Percentiles rank a stretch among this genome's conserved stretches.
phyloP scores from a whole-genome alignment of 2,113 vertebrate genomes.

The Hydrolagus affinis region DNA sequence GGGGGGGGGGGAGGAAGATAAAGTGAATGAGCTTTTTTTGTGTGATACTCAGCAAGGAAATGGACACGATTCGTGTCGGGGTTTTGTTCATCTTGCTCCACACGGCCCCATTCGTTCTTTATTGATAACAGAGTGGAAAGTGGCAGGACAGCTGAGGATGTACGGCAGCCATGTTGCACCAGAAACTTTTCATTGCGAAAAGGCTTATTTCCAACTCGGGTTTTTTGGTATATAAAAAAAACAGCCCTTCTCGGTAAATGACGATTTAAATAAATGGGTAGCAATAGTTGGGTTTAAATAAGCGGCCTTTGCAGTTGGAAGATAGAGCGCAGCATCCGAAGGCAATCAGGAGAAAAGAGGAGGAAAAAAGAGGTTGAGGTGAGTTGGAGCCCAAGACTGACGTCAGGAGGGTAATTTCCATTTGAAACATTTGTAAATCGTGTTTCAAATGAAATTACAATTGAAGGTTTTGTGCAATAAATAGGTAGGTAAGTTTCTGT shows the following conservation, averaged over 20 bases:
- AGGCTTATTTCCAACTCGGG: slow-evolving; percentile 16
- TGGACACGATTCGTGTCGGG: slow-evolving; percentile 18
- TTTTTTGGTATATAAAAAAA: no score
- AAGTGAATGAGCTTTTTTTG: no score
- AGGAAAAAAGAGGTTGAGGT: slow-evolving; percentile 14
- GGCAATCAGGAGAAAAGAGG: neutral
- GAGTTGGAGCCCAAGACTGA: slow-evolving; percentile 29
- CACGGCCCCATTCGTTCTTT: neutral
- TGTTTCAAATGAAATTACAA: slow-evolving; percentile 4
- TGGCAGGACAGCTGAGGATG: slow-evolving; percentile 27
- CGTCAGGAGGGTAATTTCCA: slow-evolving; percentile 6
- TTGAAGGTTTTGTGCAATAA: neutral
- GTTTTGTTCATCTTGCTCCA: neutral
- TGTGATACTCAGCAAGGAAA: neutral
- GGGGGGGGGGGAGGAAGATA: neutral
- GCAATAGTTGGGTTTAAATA: neutral
- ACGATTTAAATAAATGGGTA: neutral
- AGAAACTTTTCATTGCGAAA: slow-evolving; percentile 24
- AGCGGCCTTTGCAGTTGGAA: slow-evolving; percentile 18
- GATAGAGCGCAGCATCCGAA: slow-evolving; percentile 13
- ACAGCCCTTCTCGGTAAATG: no score
- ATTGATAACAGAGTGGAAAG: slow-evolving; percentile 17
- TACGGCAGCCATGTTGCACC: slow-evolving; percentile 26
- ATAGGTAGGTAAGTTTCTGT: slow-evolving; percentile 12
- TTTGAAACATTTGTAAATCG: slow-evolving; percentile 1